Evolutionary conservation across 2,888 invertebrate species (phyloP), one percentile per base, ranked within the genome.

Genomic region (Drosophila eohydei): DNA sequence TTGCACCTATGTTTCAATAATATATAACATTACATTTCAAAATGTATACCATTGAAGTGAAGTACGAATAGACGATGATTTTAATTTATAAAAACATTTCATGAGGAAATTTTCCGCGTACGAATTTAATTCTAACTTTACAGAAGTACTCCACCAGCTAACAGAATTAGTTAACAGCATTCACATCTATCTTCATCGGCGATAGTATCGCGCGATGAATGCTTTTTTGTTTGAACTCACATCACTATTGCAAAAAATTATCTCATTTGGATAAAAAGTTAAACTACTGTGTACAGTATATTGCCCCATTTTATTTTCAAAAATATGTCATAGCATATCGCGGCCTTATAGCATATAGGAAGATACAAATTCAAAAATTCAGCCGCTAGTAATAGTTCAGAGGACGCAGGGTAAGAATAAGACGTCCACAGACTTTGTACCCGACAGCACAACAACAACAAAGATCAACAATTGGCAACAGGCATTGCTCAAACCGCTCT

Each of bases 321-420:
- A 32, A 67, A 26, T 26, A 52, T 52, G 41, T 60, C 28, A 51
- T 2, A 73, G 28, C n/a, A 48, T 16, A 38, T 34, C 52, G 46
- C 21, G 43, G 32, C 7, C 44, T 14, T 5, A 38, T 30, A 60
- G 50, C 16, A 65, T 14, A 28, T 14, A 21, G 32, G 46, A 32
- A 43, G 8, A 40, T 9, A n/a, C 14, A n/a, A 38, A 4, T 12
- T 14, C 2, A 40, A 9, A 50, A 21, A 6, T 14, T 3, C 9
- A 38, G n/a, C 11, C 38, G 2, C 11, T 14, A 16, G 30, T 7
- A 52, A 26, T 14, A 32, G 2, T 16, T 8, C 34, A 5, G 46
- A 44, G 38, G 48, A 16, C 32, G 40, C 21, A 50, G 62, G 62
- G 74, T 78, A 73, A 76, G 78, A 50, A 67, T 62, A 55, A 38